Base-by-base conservation (phyloP, 2,113 vertebrate genomes). In the Synodontis membranacea region DNA sequence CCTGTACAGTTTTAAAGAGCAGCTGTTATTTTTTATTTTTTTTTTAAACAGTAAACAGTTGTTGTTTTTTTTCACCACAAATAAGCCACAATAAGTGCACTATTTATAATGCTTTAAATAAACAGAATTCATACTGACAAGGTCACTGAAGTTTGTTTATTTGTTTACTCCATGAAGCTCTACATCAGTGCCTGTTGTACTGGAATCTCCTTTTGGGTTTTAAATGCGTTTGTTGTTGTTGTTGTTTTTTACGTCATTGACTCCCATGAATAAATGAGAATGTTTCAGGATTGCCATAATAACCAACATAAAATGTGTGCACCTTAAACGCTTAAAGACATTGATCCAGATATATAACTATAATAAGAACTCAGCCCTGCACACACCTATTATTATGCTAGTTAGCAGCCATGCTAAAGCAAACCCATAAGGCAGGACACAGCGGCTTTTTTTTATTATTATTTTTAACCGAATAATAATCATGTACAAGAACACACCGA, bases 361-460 rank as follows among this genome's bases (percentile, higher is more conserved):
- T 52, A 19, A 52, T 52, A 11, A 31, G 9, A 79, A 28, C 48
- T 54, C 21, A 39, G 50, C 76, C 56, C 9, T 37, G 48, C 48
- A 78, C 75, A 52, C 75, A 78, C n/a, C 31, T 79, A 37, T 50
- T 21, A 52, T 5, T 80, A 34, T 37, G 78, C 52, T 80, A 39
- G 52, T 80, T 80, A 80, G 52, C 78, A 56, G 4, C 21, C 34
- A 80, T 56, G 78, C 78, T 80, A 80, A 80, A 46, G 17, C 48
- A 34, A 34, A 21, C 19, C 50, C 31, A 23, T 34, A 37, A 11
- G 2, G 28, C 74, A 50, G 14, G 9, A 28, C 7, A 52, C 74
- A 34, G 21, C 48, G 75, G n/a, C 23, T 34, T 10, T 79, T 48
- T 5, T 48, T 8, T 48, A 48, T 48, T 9, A 9, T 12, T 14